Percentiles rank a stretch among this genome's conserved stretches.
Evolutionary conservation across 2,888 invertebrate species (phyloP).

Genomic region (Diploptera punctata): DNA sequence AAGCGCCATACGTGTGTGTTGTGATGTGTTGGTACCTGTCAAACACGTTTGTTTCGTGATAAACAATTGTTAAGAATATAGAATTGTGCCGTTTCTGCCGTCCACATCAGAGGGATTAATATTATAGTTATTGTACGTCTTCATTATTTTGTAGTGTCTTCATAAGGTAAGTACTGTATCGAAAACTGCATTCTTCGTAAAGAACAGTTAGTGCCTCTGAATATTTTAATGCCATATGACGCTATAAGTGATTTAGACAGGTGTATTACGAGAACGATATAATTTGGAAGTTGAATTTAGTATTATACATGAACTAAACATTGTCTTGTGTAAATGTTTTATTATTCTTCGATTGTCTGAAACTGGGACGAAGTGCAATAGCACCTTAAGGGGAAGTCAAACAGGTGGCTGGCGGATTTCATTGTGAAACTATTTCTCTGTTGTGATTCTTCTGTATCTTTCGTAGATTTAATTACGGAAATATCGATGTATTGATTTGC

Average conservation of each 20-base stretch:
- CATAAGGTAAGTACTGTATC: not conserved
- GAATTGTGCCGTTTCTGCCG: not conserved
- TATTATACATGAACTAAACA: too few species aligned
- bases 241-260: not conserved
- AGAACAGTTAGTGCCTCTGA: not conserved
- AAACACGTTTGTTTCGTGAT: too few species aligned
- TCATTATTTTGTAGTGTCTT: not conserved
- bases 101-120: not conserved
- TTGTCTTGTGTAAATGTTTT: too few species aligned
- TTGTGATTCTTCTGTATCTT: too few species aligned
- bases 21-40: constrained; percentile 14
- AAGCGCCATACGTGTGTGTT: not conserved
- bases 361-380: too few species aligned
- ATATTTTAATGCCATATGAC: not conserved
- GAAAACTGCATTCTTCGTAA: not conserved
- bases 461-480: too few species aligned
- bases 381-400: too few species aligned
- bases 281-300: too few species aligned
- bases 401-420: too few species aligned
- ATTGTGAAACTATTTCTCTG: too few species aligned
- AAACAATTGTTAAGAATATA: constrained; percentile 42
- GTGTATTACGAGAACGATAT: not conserved
- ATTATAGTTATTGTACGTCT: not conserved
- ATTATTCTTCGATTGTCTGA: too few species aligned
- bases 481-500: too few species aligned